These are phyloP conservation scores for Aphelenchoides fujianensis DNA, from an alignment of 1,140 invertebrate genomes.

Conservation along the genomic window DNA sequence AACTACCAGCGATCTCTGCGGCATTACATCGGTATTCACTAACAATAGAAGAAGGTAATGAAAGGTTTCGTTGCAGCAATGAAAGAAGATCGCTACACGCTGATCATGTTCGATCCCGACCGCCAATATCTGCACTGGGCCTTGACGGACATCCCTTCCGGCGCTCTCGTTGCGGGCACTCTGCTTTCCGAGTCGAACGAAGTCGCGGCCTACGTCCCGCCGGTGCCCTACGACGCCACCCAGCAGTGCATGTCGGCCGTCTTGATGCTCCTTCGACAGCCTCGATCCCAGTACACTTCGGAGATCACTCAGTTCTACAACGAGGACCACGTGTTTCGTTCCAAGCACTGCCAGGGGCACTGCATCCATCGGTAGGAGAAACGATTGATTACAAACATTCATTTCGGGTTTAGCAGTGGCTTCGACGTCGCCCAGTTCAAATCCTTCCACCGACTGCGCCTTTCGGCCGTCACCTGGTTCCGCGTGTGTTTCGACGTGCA, in stretches of 20 bases:
- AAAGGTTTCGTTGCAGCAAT: conserved; percentile 33
- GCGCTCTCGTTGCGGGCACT: conserved; percentile 40
- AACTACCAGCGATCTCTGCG: conserved; percentile 51
- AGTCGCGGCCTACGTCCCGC: conserved; percentile 42
- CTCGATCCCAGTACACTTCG: conserved; percentile 13
- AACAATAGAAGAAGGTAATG: background rate
- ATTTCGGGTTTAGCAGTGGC: conserved; percentile 28
- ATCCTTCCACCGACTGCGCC: conserved; percentile 39
- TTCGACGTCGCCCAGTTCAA: conserved; percentile 50
- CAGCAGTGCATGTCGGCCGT: conserved; percentile 38
- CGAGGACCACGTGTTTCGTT: conserved; percentile 42
- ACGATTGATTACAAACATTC: background rate
- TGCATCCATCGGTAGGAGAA: conserved; percentile 46
- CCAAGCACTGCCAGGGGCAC: conserved; percentile 37
- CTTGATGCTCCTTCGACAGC: conserved; percentile 52
- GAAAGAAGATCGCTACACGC: conserved; percentile 53
- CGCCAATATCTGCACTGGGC: conserved; percentile 50
- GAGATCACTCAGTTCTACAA: conserved; percentile 54
- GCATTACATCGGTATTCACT: conserved; percentile 54
- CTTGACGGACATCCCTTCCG: conserved; percentile 50
- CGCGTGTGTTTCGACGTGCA: conserved; percentile 44
- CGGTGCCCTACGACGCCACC: conserved; percentile 37
- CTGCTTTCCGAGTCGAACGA: conserved; percentile 28
- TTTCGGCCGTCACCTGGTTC: conserved; percentile 45
- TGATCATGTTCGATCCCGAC: conserved; percentile 53